A percentile compares a stretch with the other conserved stretches of the same genome.
Evolutionary conservation across 2,888 invertebrate genomes (phyloP).

Genomic region (Drosophila bunnanda): DNA sequence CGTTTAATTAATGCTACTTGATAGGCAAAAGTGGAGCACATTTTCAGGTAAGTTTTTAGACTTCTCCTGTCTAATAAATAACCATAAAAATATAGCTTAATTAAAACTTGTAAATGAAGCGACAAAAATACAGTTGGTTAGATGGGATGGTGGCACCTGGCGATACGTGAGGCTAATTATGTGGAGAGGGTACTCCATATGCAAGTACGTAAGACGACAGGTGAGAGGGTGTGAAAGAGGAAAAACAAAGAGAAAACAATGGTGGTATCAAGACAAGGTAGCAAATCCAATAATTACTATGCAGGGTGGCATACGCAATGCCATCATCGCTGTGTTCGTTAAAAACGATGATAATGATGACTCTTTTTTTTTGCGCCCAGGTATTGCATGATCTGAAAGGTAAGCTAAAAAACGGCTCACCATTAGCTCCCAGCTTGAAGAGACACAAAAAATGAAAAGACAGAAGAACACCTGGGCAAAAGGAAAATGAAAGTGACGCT

Average conservation of each 20-base stretch:
- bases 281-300: constrained; percentile 73
- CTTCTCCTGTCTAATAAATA: constrained; percentile 27
- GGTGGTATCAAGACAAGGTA: constrained; percentile 39
- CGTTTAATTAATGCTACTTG: not conserved
- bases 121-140: constrained; percentile 33
- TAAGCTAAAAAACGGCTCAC: constrained; percentile 16
- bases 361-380: too few relatives aligned
- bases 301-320: constrained; percentile 63
- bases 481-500: constrained; percentile 19
- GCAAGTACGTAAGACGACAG: constrained; percentile 1
- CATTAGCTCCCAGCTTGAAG: not conserved
- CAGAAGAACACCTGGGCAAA: constrained; percentile 1
- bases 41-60: too few relatives aligned
- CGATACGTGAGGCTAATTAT: constrained; percentile 70
- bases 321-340: constrained; percentile 10
- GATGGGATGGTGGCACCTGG: constrained; percentile 27
- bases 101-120: constrained; percentile 54
- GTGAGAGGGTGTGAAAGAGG: constrained; percentile 24
- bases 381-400: constrained; percentile 11
- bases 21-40: not conserved
- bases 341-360: constrained; percentile 42
- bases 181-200: constrained; percentile 17
- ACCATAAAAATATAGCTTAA: constrained; percentile 45
- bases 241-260: constrained; percentile 45
- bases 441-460: not conserved